Evolutionary conservation across 2,888 invertebrate species (phyloP).

Genomic region (Thecocarcelia acutangulata): DNA sequence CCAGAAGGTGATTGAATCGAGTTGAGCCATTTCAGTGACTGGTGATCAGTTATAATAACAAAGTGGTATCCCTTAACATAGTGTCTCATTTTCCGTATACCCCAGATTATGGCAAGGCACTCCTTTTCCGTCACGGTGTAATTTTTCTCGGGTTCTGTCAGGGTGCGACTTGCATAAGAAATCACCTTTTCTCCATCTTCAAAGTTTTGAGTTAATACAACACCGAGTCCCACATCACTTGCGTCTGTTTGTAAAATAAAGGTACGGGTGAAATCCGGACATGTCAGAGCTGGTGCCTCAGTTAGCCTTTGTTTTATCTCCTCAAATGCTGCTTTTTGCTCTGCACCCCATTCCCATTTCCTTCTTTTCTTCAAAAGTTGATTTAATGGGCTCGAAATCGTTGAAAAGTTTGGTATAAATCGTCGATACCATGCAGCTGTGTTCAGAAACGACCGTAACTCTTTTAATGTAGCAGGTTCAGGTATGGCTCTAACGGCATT

Average conservation of each 20-base stretch:
- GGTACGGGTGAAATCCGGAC: conserved; percentile 10
- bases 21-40: no score
- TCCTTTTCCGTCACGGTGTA: conserved; percentile 51
- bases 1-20: conserved; percentile 50
- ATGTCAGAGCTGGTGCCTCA: conserved; percentile 20
- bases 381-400: conserved; percentile 21
- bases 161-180: conserved; percentile 13
- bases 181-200: conserved; percentile 26
- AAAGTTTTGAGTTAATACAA: conserved; percentile 30
- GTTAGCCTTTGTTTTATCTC: conserved; percentile 15
- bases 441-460: conserved; percentile 6
- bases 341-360: conserved; percentile 23
- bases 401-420: conserved; percentile 25
- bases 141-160: conserved; percentile 21
- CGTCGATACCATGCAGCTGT: conserved; percentile 32
- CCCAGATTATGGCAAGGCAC: no score
- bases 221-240: conserved; percentile 11
- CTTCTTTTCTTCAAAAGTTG: conserved; percentile 2
- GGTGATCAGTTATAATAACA: conserved; percentile 39
- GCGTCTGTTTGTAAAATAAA: conserved; percentile 29
- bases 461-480: conserved; percentile 2
- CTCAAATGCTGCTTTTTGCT: conserved; percentile 20
- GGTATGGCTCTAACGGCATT: conserved; percentile 11
- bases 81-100: no score
- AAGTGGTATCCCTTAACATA: conserved; percentile 43